Percentiles rank a stretch among this genome's conserved stretches.
Evolutionary conservation across 2,797 vertebrate genomes (phyloP).

Genomic region (Enteromius trimaculatus): DNA sequence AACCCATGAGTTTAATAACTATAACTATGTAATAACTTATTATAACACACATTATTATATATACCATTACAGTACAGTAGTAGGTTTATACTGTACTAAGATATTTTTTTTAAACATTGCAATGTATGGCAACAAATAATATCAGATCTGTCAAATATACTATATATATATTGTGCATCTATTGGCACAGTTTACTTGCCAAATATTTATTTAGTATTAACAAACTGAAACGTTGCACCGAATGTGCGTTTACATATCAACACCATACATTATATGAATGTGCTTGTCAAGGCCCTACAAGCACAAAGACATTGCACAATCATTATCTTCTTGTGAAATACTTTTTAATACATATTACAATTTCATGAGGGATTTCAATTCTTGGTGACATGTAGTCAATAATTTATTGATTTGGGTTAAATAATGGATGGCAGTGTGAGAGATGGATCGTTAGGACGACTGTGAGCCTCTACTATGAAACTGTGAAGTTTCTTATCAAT

Average conservation of each 20-base stretch:
- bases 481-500: constrained; percentile 67
- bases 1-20: too few species aligned
- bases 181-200: neutral
- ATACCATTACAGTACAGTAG: too few species aligned
- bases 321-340: constrained; percentile 46
- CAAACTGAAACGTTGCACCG: neutral
- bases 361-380: constrained; percentile 70
- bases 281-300: neutral
- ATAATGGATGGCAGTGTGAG: constrained; percentile 75
- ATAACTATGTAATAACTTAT: too few species aligned
- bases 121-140: neutral
- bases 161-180: too few species aligned
- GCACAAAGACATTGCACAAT: constrained; percentile 14
- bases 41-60: too few species aligned
- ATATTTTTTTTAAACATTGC: too few species aligned
- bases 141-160: neutral
- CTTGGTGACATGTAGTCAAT: constrained; percentile 74
- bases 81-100: too few species aligned
- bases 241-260: neutral
- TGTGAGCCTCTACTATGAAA: constrained; percentile 67
- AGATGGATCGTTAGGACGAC: constrained; percentile 68
- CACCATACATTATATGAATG: neutral
- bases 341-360: constrained; percentile 65
- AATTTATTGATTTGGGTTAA: constrained; percentile 72
- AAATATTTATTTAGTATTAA: neutral